Percentiles rank a stretch among this genome's conserved stretches.
These are phyloP conservation scores for Oophaga pumilio DNA, from an alignment of 2,113 vertebrate genomes.

Conservation along the genomic window DNA sequence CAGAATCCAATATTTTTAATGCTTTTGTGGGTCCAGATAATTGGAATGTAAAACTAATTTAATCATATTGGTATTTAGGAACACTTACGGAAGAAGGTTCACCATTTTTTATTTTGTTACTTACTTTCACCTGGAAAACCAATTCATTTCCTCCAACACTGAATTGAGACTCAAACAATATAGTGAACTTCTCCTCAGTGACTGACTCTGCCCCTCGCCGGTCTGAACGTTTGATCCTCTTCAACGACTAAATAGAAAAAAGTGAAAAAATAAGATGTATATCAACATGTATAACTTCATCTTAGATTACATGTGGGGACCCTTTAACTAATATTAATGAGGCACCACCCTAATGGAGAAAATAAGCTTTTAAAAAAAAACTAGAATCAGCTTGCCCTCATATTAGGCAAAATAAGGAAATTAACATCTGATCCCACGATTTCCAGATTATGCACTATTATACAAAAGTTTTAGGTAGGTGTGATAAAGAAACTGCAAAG, in stretches of 20 bases:
- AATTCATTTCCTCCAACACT: constrained; percentile 94
- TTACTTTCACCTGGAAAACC: constrained; percentile 96
- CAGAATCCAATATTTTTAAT: no score
- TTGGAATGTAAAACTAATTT: not conserved
- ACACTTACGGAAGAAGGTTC: not conserved
- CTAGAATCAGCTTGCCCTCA: no score
- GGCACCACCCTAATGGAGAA: no score
- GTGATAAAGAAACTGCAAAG: no score
- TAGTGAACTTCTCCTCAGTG: constrained; percentile 97
- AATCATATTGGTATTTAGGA: not conserved
- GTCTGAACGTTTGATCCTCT: constrained; percentile 95
- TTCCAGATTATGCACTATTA: not conserved
- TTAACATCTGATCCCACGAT: not conserved
- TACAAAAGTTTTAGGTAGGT: no score
- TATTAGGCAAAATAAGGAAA: not conserved
- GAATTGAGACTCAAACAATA: constrained; percentile 96
- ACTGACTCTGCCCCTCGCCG: constrained; percentile 92
- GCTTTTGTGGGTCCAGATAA: not conserved
- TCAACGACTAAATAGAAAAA: constrained; percentile 79
- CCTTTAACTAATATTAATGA: no score
- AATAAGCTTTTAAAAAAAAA: no score
- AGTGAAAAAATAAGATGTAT: accelerated
- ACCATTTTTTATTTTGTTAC: not conserved
- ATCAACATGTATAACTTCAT: no score
- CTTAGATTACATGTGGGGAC: not conserved